Evolutionary conservation across 2,888 invertebrate species (phyloP).

Genomic region (Mythimna lalbum): DNA sequence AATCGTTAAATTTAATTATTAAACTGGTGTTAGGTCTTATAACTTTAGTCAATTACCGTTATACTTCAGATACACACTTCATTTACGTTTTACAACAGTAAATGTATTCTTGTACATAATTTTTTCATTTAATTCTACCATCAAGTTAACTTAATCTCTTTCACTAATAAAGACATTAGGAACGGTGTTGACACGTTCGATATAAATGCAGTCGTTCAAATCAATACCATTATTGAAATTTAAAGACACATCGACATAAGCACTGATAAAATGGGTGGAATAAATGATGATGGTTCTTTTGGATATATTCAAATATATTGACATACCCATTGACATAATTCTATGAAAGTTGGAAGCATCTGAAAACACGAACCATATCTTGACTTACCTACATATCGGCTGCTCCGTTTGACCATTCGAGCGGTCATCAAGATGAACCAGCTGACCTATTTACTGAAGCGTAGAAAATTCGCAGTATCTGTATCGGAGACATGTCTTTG

Average conservation of each 20-base stretch:
- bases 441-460: slow-evolving; percentile 57
- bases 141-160: too few species aligned
- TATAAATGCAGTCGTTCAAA: background rate
- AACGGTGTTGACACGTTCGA: slow-evolving; percentile 2
- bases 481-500: slow-evolving; percentile 19
- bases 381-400: slow-evolving; percentile 5
- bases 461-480: slow-evolving; percentile 34
- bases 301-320: background rate
- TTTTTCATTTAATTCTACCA: too few species aligned
- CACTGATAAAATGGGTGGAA: background rate
- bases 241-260: background rate
- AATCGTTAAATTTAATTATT: too few species aligned
- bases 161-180: slow-evolving; percentile 17
- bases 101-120: too few species aligned
- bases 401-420: slow-evolving; percentile 47
- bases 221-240: background rate
- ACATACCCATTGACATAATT: background rate
- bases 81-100: too few species aligned
- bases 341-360: background rate
- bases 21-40: too few species aligned
- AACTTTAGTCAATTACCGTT: too few species aligned
- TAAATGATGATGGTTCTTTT: background rate
- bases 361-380: slow-evolving; percentile 19
- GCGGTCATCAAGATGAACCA: slow-evolving; percentile 49
- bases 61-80: too few species aligned